Evolutionary conservation across 35 echinoderm and acorn worm species (phyloP), one percentile per base, ranked within the genome.

Genomic region (Apostichopus californicus): DNA sequence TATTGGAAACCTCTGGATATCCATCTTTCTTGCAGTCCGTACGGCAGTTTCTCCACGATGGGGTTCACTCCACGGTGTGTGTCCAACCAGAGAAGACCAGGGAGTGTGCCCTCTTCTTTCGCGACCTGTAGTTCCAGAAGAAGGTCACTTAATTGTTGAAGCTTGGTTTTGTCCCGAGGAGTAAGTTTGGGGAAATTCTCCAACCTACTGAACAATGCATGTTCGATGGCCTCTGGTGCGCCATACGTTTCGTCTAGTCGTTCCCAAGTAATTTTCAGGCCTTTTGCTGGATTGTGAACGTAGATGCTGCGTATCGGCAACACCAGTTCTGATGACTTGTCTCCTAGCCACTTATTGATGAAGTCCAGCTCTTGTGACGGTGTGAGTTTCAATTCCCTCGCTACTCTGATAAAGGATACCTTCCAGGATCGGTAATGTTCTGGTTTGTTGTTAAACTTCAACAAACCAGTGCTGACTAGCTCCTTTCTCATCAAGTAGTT

Each of bases 1-100:
- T 91, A 94, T 7, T 61, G 11, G 5, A 72, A 56, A 6, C 79
- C 63, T 7, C 5, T 86, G 9, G 78, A 63, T 18, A 90, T 90
- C 92, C 86, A 94, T 24, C 77, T 94, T 26, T 94, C 93, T 68
- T 94, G 87, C 9, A 94, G 78, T 56, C 52, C 25, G 22, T 94
- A 78, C 6, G 87, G 93, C 18, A 93, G 70, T 53, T 93, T 90
- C 21, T 93, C 86, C 5, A 93, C 86, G 7, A 93, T 90, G 3
- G 55, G 55, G 15, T 80, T 93, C n/a, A 90, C 54, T 13, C 86
- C 92, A 1, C 73, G 66, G 6, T 73, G 14, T 2, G 86, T 89
- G 58, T 93, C 92, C 17, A 93, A 56, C 73, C 77, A 93, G 11
- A 15, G 34, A 56, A 90, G 73, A 15, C 86, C 92, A 0, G 92